A percentile compares a stretch with the other conserved stretches of the same genome.
phyloP scores from a whole-genome alignment of 2,888 invertebrate genomes.

The Lutraria lutraria region DNA sequence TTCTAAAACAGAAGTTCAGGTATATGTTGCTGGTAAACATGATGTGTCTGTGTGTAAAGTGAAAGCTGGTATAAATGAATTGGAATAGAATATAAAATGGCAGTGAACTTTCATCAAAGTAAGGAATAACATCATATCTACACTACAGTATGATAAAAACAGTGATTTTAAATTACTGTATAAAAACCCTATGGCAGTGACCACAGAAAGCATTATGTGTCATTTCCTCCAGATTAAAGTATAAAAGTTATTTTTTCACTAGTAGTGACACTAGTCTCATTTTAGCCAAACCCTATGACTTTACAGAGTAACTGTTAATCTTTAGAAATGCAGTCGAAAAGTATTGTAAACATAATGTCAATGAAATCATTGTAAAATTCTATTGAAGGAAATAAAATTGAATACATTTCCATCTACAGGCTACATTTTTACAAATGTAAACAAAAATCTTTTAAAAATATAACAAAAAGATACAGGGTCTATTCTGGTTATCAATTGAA shows the following conservation, averaged over 20 bases:
- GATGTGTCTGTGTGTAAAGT: neutral
- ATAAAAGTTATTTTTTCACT: too few species aligned
- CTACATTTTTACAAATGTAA: too few species aligned
- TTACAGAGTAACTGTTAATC: too few species aligned
- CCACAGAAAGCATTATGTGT: neutral
- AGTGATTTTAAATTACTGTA: neutral
- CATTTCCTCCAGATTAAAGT: too few species aligned
- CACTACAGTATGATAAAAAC: neutral
- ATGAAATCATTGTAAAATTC: too few species aligned
- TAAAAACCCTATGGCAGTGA: neutral
- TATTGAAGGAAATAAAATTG: too few species aligned
- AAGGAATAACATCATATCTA: neutral
- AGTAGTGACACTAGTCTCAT: too few species aligned
- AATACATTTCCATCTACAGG: too few species aligned
- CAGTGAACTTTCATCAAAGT: neutral
- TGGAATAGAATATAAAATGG: neutral
- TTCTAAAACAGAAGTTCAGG: neutral
- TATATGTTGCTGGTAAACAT: neutral
- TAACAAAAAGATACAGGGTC: neutral
- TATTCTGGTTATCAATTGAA: neutral
- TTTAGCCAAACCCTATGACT: too few species aligned
- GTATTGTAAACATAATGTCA: too few species aligned
- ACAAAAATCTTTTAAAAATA: too few species aligned
- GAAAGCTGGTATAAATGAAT: neutral
- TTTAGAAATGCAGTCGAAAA: too few species aligned